Percentiles rank a stretch among this genome's conserved stretches.
These are phyloP conservation scores for Torymus tubicola DNA, from an alignment of 2,888 invertebrate species.

Conservation along the genomic window DNA sequence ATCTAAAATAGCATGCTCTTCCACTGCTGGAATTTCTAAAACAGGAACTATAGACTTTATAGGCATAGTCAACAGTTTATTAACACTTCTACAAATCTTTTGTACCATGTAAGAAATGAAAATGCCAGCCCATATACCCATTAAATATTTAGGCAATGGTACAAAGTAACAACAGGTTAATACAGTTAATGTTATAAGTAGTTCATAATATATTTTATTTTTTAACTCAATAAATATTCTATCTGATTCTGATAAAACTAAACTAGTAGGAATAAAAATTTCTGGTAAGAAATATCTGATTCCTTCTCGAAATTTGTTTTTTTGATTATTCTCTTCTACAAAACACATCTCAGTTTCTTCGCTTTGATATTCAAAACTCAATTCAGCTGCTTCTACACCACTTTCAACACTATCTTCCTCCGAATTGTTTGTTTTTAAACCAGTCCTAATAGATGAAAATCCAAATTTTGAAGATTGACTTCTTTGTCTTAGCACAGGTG, in stretches of 20 bases:
- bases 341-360: constrained; percentile 32
- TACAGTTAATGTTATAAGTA: constrained; percentile 60
- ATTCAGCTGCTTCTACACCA: constrained; percentile 75
- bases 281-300: constrained; percentile 51
- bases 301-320: constrained; percentile 48
- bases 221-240: constrained; percentile 63
- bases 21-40: constrained; percentile 81
- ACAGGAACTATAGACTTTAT: constrained; percentile 68
- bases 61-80: constrained; percentile 64
- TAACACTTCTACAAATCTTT: constrained; percentile 61
- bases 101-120: constrained; percentile 64
- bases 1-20: constrained; percentile 78
- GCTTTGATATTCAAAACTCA: constrained; percentile 69
- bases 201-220: constrained; percentile 64
- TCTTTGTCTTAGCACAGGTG: constrained; percentile 59
- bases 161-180: constrained; percentile 64
- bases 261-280: constrained; percentile 33
- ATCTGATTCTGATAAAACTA: constrained; percentile 50
- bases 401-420: constrained; percentile 73
- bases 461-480: constrained; percentile 71
- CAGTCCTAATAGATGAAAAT: constrained; percentile 75
- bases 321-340: constrained; percentile 32
- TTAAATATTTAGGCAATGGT: constrained; percentile 67
- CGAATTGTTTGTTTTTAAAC: constrained; percentile 70
- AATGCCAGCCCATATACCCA: constrained; percentile 70